Conservation (phyloP, 1,140 invertebrate genomes). For the Leptoteleia sp. region DNA sequence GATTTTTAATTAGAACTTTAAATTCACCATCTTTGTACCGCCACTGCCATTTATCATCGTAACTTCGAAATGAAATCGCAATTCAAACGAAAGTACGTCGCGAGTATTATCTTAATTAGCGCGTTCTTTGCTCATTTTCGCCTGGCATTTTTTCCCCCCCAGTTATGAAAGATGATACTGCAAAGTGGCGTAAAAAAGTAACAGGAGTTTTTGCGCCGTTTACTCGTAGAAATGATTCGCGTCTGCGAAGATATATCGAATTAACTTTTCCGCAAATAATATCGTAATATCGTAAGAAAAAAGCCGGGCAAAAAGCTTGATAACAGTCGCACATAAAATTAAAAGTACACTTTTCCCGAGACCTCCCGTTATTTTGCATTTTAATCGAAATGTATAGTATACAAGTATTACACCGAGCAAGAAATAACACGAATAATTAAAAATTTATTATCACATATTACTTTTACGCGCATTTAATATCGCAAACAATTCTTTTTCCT, state of each 20-base stretch:
- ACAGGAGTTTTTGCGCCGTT: conserved; percentile 4
- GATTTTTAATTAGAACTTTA: background rate
- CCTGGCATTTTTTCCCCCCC: conserved; percentile 1
- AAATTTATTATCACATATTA: no score
- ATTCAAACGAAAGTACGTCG: conserved; percentile 6
- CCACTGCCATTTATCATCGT: background rate
- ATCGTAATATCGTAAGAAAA: background rate
- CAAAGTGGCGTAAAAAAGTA: conserved; percentile 18
- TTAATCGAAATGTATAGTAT: no score
- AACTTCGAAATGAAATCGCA: conserved; percentile 5
- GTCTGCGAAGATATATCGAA: conserved; percentile 12
- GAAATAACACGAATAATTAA: no score
- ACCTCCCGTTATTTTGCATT: no score
- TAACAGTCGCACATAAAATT: no score
- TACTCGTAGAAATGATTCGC: conserved; percentile 4
- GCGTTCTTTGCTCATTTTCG: conserved; percentile 1
- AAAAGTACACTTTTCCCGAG: no score
- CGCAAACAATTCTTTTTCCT: no score
- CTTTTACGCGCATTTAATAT: no score
- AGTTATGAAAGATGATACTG: conserved; percentile 13
- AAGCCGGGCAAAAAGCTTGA: no score
- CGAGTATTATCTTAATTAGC: conserved; percentile 32
- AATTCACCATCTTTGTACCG: background rate
- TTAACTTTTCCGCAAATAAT: conserved; percentile 14
- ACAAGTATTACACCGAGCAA: no score